Base-by-base conservation (phyloP, 1,140 invertebrate species). In the Bombus affinis region DNA sequence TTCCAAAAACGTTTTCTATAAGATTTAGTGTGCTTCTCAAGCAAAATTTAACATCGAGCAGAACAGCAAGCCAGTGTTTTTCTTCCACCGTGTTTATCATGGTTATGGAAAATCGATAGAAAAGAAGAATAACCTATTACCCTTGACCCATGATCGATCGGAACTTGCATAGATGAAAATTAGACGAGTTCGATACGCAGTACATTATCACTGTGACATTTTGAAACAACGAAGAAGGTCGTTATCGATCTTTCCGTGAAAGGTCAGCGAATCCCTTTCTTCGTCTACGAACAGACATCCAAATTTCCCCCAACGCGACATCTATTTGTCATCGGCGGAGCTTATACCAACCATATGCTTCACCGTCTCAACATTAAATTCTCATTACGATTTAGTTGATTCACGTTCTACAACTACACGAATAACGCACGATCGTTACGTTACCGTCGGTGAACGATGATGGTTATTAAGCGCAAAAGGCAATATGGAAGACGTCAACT, bases 131-230 rank as follows among this genome's bases (percentile, higher is more conserved):
- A 80, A 82, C 62, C 44, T 47, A 47, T 9, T 76, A 81, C 42
- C 88, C 88, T 89, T 89, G 87, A 86, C 87, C 76, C 77, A 76
- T 37, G 28, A 86, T 86, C 84, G 88, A 89, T 86, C 53, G 13
- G 0, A n/a, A 2, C 9, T 25, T n/a, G 44, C 70, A 32, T 83
- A 70, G 72, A 89, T 83, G 75, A 89, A 73, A 59, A 80, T 32
- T 75, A 73, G 59, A 87, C 65, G 85, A 80, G 68, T 74, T 74
- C 18, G n/a, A 44, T 74, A 73, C 39, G 15, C 28, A 8, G 12
- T 70, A 42, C 9, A 28, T 42, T 42, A 71, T 42, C 70, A 42
- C 2, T 13, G 37, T 71, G 39, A 72, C 28, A 47, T 18, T 9
- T 47, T 74, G n/a, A 53, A 37, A 57, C 32, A 35, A 75, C n/a